Base-by-base conservation (phyloP, 2,113 vertebrate species). In the Opisthocomus hoazin region DNA sequence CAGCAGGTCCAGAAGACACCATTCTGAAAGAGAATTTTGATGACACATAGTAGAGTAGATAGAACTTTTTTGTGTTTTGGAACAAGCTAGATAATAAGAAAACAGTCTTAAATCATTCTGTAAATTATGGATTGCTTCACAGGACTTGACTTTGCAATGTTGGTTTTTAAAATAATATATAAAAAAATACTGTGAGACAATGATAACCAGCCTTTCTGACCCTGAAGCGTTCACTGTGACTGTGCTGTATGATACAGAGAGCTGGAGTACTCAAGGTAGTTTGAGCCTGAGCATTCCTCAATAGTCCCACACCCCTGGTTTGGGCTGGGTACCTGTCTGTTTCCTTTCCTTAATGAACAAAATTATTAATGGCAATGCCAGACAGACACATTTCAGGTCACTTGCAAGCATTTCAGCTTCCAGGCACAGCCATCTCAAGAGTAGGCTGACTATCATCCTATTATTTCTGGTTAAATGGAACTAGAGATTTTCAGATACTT, bases 171-270 rank as follows among this genome's bases (percentile, higher is more conserved):
- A 64, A 17, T 12, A 16, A 10, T 16, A 9, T 0, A 34, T 10
- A 5, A 23, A 34, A 32, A 78, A 74, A 7, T 4, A 14, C 32
- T n/a, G 34, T 32, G 1, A 14, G 18, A 2, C 0, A 16, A 7
- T 37, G 45, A 12, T 36, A n/a, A 7, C 20, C 22, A 65, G 24
- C 45, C 27, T 78, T 92, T 5, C 18, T 57, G 45, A 69, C 57
- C 23, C 23, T 69, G 3, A 12, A 3, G 11, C 46, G 50, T 84
- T 75, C 19, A 3, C 34, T 5, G 2, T 58, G 63, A 21, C 36
- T 58, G 32, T 32, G 6, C 21, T 1, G 1, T 45, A 56, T 60
- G 53, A 23, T 74, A 9, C 5, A 43, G 78, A 57, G 23, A 74
- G 11, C 54, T 46, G 14, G 21, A 63, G 23, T 58, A 32, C n/a